Conservation (phyloP, 2,888 invertebrate species). For the Dusona sp. region DNA sequence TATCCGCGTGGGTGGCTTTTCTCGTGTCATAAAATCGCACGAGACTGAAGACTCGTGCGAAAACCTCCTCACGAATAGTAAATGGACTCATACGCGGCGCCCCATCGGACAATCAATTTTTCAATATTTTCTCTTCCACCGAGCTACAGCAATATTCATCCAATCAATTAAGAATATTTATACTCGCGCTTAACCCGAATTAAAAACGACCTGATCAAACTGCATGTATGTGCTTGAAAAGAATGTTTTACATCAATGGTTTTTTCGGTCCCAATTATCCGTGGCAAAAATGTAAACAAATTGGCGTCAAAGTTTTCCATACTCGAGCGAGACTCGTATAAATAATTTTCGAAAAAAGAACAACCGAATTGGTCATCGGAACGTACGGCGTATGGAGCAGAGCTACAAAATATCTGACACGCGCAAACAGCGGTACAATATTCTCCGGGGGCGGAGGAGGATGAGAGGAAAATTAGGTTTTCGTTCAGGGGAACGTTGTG, state of each 20-base stretch:
- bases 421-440: neutral
- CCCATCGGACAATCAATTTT: neutral
- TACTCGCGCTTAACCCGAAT: neutral
- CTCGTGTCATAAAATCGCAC: neutral
- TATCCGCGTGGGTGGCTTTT: neutral
- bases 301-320: neutral
- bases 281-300: neutral
- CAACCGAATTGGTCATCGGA: neutral
- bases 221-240: neutral
- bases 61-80: neutral
- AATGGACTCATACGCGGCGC: neutral
- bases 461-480: conserved; percentile 56
- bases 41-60: neutral
- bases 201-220: neutral
- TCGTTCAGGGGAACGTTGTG: conserved; percentile 28
- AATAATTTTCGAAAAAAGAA: neutral
- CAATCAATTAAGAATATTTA: neutral
- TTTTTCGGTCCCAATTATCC: neutral
- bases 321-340: neutral
- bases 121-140: neutral
- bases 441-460: neutral
- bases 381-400: neutral
- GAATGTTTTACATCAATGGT: neutral
- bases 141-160: neutral
- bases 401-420: neutral